Evolutionary conservation across 2,113 vertebrate genomes (phyloP).

Genomic region (Andinoacara biseriatus): DNA sequence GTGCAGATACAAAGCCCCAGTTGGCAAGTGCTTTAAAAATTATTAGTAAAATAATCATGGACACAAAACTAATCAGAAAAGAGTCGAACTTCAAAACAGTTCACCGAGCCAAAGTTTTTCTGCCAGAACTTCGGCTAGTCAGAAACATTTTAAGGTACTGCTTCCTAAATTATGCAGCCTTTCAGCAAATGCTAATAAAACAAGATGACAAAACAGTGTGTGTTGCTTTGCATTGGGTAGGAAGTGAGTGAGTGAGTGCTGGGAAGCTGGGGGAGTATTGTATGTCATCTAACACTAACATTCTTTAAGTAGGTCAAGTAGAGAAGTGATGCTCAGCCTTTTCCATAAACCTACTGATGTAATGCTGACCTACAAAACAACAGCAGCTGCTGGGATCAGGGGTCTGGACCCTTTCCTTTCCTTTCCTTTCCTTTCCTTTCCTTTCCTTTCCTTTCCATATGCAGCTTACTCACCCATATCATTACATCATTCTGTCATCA

Average conservation of each 20-base stretch:
- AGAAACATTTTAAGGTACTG: slow-evolving; percentile 28
- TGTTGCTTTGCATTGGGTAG: slow-evolving; percentile 36
- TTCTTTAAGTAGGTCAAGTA: slow-evolving; percentile 77
- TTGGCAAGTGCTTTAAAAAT: background rate
- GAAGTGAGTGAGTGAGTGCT: slow-evolving; percentile 66
- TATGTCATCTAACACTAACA: slow-evolving; percentile 72
- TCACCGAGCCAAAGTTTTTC: slow-evolving; percentile 2
- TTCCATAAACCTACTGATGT: slow-evolving; percentile 75
- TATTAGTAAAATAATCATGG: background rate
- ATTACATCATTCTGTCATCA: slow-evolving; percentile 5
- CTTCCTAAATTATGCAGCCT: slow-evolving; percentile 52
- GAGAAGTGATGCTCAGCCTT: slow-evolving; percentile 71
- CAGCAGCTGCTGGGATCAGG: slow-evolving; percentile 73
- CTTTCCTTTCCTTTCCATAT: background rate
- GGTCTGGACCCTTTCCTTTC: slow-evolving; percentile 38
- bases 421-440: background rate
- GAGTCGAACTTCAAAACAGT: slow-evolving; percentile 25
- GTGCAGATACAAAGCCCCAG: background rate
- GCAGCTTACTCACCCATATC: background rate
- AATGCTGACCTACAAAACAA: slow-evolving; percentile 76
- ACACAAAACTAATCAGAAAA: slow-evolving; percentile 10
- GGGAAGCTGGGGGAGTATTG: slow-evolving; percentile 66
- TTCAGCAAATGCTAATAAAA: slow-evolving; percentile 68
- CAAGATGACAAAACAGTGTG: slow-evolving; percentile 63
- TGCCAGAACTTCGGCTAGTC: slow-evolving; percentile 9